Conservation (phyloP, 2,888 invertebrate genomes). For the Temnothorax rugatulus region DNA sequence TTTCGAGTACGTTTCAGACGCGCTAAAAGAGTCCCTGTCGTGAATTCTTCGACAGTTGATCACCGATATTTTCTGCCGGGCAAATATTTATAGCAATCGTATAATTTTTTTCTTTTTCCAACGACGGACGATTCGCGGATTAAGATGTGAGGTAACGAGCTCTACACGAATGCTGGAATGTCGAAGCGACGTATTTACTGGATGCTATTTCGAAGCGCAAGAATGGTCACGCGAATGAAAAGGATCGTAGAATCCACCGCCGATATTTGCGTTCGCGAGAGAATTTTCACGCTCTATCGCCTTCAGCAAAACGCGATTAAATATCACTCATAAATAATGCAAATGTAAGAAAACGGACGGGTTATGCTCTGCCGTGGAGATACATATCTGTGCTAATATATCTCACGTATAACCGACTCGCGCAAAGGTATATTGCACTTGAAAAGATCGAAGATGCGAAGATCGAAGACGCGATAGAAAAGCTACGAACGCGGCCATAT, state of each 20-base stretch:
- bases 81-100: not conserved
- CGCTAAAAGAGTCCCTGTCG: constrained; percentile 57
- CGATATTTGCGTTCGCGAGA: constrained; percentile 3
- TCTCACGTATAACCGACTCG: not conserved
- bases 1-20: constrained; percentile 71
- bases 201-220: constrained; percentile 15
- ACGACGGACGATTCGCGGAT: not conserved
- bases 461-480: not conserved
- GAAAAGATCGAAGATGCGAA: not conserved
- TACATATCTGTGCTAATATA: constrained; percentile 20
- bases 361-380: not conserved
- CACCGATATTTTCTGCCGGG: constrained; percentile 43
- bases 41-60: constrained; percentile 55
- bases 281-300: constrained; percentile 35
- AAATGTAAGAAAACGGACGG: constrained; percentile 23
- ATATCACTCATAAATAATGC: constrained; percentile 48
- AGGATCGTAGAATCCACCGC: not conserved
- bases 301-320: constrained; percentile 30
- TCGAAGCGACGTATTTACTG: not conserved
- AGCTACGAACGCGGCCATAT: not conserved
- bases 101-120: not conserved
- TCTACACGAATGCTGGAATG: not conserved
- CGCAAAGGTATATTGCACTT: constrained; percentile 4
- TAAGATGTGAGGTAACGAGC: not conserved
- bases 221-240: constrained; percentile 8